phyloP scores from a whole-genome alignment of 1,140 invertebrate genomes.

The Cardiocondyla obscurior region DNA sequence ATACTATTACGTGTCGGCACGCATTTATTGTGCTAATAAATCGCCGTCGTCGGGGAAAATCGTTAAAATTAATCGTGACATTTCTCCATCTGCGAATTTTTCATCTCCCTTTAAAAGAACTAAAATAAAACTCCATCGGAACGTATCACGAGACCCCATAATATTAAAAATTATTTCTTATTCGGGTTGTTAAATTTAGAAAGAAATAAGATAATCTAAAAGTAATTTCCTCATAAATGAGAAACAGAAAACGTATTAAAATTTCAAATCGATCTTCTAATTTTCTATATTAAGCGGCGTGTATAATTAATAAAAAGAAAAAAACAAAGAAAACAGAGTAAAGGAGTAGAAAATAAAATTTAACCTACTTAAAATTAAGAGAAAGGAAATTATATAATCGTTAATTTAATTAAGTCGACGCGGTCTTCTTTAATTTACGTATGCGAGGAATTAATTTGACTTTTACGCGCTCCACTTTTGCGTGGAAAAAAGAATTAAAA shows the following conservation, averaged over 20 bases:
- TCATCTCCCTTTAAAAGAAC: neutral
- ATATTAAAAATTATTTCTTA: neutral
- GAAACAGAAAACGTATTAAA: no score
- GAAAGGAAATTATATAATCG: neutral
- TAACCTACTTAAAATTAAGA: neutral
- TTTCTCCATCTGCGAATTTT: neutral
- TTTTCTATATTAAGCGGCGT: neutral
- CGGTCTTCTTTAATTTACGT: neutral
- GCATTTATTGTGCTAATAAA: slow-evolving; percentile 20
- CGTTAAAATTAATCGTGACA: neutral
- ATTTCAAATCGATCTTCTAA: neutral
- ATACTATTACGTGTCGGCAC: neutral
- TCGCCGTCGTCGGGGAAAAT: neutral
- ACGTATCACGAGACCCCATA: neutral
- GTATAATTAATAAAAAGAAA: neutral
- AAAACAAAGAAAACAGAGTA: neutral
- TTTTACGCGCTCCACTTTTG: no score
- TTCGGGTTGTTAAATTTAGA: neutral
- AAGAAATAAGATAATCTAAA: neutral
- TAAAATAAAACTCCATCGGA: neutral
- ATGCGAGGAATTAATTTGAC: neutral
- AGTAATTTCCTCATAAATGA: neutral
- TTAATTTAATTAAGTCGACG: neutral
- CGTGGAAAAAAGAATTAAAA: no score
- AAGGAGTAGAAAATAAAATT: neutral